Evolutionary conservation across 2,888 invertebrate species (phyloP), one percentile per base, ranked within the genome.

Genomic region (Chymomyza fuscimana): DNA sequence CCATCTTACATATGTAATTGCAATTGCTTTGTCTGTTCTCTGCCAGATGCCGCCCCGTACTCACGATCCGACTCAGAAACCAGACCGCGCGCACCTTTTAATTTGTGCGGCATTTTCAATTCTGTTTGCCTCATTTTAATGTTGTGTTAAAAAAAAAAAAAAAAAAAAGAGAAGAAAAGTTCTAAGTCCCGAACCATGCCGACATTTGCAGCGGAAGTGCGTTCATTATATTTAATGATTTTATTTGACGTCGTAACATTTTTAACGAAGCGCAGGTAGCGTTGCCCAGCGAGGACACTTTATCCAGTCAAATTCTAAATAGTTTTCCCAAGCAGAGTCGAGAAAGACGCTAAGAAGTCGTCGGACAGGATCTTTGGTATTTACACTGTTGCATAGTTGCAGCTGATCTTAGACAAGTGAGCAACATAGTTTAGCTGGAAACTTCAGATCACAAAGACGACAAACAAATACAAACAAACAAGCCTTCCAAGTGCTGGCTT

Each of bases 151-250:
- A 54, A 32, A 9, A 32, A 32, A 5, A 32, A 22, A 19, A 54
- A 32, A 9, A 32, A 32, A 5, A 32, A 32, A 5, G 32, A 32
- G 32, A 3, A 32, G 25, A 25, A 68, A 74, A 83, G 82, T 83
- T 83, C 84, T 81, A 86, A 86, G 81, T 81, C 82, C 72, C 77
- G 63, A 56, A 15, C n/a, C 32, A 36, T 5, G 16, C 50, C n/a
- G 51, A 22, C 63, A 62, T 70, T 73, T 73, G 69, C 77, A 82
- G 58, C 85, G 85, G 87, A 85, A 85, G 83, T 85, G 85, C 81
- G 82, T 85, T 87, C 80, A 85, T 85, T 85, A 85, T 85, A 87
- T 85, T 85, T 85, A 85, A 85, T 87, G 85, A 85, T 85, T 87
- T 82, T 81, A 85, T 85, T 85, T 85, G 80, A 72, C 72, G 80